Conservation (phyloP, 2,888 invertebrate species). For the Merodon equestris region DNA sequence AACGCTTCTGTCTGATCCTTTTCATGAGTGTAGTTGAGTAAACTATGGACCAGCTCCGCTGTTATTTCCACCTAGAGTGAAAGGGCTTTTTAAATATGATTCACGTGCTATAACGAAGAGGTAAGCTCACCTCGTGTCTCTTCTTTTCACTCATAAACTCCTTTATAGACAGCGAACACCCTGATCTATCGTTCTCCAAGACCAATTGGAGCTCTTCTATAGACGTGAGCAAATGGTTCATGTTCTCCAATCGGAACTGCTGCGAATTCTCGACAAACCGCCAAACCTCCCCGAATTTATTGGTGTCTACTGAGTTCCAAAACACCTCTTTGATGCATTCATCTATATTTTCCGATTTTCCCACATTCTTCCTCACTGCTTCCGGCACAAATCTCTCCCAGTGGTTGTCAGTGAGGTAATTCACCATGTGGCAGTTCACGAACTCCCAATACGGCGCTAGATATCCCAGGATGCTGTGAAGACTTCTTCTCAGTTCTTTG, state of each 20-base stretch:
- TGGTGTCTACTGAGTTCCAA: constrained; percentile 77
- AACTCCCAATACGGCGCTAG: constrained; percentile 82
- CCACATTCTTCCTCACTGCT: constrained; percentile 80
- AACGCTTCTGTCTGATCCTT: constrained; percentile 71
- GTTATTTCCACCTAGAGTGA: constrained; percentile 82
- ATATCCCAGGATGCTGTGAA: constrained; percentile 81
- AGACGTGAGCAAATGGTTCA: constrained; percentile 71
- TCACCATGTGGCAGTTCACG: constrained; percentile 89
- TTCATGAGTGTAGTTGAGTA: constrained; percentile 73
- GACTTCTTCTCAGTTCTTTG: constrained; percentile 72
- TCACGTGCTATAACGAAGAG: too few species aligned
- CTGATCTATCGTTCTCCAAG: constrained; percentile 70
- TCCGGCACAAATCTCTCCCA: constrained; percentile 83
- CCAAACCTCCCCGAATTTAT: constrained; percentile 64
- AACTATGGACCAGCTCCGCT: constrained; percentile 81
- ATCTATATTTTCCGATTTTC: constrained; percentile 76
- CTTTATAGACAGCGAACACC: constrained; percentile 77
- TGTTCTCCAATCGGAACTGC: constrained; percentile 69
- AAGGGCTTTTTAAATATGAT: constrained; percentile 2
- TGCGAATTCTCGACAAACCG: constrained; percentile 70
- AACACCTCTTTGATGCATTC: constrained; percentile 79
- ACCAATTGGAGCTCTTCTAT: constrained; percentile 76
- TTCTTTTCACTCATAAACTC: constrained; percentile 90
- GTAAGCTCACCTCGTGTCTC: constrained; percentile 86
- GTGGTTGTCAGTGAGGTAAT: constrained; percentile 84